A percentile compares a stretch with the other conserved stretches of the same genome.
Evolutionary conservation across 2,797 vertebrate genomes (phyloP).

Genomic region (Xenops minutus): DNA sequence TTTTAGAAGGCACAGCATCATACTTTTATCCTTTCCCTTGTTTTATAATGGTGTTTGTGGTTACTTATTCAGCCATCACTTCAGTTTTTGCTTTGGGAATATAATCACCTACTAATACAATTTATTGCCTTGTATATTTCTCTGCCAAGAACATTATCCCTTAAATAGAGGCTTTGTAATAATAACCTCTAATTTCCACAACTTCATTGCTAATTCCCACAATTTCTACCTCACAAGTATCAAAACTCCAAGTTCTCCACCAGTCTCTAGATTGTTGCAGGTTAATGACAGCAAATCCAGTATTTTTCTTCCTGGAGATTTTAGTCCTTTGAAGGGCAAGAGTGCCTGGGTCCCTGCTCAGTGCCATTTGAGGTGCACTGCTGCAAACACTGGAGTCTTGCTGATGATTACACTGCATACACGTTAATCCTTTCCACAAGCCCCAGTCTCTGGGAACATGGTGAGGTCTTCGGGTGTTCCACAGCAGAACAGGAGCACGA

Average conservation of each 20-base stretch:
- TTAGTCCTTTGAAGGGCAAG: background rate
- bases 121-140: slow-evolving; percentile 61
- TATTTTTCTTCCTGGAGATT: background rate
- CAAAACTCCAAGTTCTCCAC: background rate
- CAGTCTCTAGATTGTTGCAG: background rate
- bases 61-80: slow-evolving; percentile 38
- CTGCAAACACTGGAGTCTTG: background rate
- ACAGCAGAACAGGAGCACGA: background rate
- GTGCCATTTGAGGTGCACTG: background rate
- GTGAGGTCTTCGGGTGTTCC: background rate
- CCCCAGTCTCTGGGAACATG: background rate
- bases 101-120: slow-evolving; percentile 57
- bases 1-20: background rate
- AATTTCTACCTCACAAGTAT: background rate
- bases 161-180: slow-evolving; percentile 59
- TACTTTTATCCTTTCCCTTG: slow-evolving; percentile 11
- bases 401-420: background rate
- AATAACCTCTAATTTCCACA: slow-evolving; percentile 57
- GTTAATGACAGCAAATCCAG: background rate
- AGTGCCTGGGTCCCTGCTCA: background rate
- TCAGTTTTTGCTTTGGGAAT: slow-evolving; percentile 47
- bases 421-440: accelerated
- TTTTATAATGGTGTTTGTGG: slow-evolving; percentile 34
- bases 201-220: slow-evolving; percentile 48
- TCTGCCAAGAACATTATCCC: slow-evolving; percentile 62